Evolutionary conservation across 2,113 vertebrate species (phyloP), one percentile per base, ranked within the genome.

Genomic region (Psilopogon haemacephalus): DNA sequence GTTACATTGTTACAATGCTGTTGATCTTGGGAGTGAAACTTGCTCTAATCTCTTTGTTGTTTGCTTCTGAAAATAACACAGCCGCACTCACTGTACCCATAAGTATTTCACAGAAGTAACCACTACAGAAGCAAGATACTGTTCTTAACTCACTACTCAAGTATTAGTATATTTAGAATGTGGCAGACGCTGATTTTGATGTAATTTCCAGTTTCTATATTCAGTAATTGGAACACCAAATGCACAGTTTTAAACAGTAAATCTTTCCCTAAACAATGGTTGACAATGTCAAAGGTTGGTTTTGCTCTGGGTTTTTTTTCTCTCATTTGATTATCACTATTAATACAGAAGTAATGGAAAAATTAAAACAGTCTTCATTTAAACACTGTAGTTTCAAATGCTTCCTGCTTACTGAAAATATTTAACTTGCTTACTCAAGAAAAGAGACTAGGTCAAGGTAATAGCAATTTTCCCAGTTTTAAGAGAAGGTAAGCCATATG

Each of bases 1-100:
- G 35, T 72, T 86, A 95, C 13, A 77, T 33, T 63, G 33, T 94
- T 82, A 94, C 28, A 68, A 15, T 44, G 12, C 6, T 35, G 48
- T 28, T 50, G 83, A 10, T 35, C 8, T 50, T 68, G 9, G 9
- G 5, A 75, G 10, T 38, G 60, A 87, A 77, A 50, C 11, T 65
- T 86, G 33, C 44, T 42, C 17, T 64, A 65, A 71, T 8, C 60
- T 75, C 9, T 15, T 28, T 32, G 11, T 50, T 52, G 9, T 48
- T 67, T 54, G 13, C 54, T 77, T 85, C 62, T 15, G 23, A n/a
- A 60, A 69, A 64, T 46, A 52, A 28, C 4, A 65, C 4, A 44
- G 48, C 20, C 76, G 63, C 37, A 44, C 35, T 56, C 37, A 13
- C 14, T 48, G 35, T 27, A n/a, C 2, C 9, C 30, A 64, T 35